phyloP scores from a whole-genome alignment of 2,113 vertebrate species.

The Hemiprocne comata region DNA sequence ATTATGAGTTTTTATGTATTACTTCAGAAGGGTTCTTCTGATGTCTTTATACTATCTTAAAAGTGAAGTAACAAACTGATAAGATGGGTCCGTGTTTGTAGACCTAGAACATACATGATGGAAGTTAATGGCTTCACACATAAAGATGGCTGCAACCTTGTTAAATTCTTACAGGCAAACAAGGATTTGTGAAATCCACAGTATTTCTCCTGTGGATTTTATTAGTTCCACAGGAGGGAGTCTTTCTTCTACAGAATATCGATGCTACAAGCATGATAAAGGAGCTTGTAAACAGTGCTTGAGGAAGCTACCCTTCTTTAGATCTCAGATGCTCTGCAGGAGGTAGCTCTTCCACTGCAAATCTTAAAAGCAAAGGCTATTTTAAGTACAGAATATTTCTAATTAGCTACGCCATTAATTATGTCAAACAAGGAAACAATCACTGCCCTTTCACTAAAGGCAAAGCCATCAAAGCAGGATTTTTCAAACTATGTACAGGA shows the following conservation, averaged over 20 bases:
- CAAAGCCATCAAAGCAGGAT: slow-evolving; percentile 32
- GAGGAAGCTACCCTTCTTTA: slow-evolving; percentile 25
- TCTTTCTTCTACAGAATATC: slow-evolving; percentile 54
- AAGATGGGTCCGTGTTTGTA: not conserved
- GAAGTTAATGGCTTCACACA: not conserved
- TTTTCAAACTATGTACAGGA: not conserved
- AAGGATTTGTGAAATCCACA: not conserved
- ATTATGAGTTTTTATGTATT: not conserved
- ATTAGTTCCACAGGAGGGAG: slow-evolving; percentile 63
- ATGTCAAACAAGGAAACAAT: slow-evolving; percentile 51
- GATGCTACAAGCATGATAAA: not conserved
- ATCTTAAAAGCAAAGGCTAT: slow-evolving; percentile 25
- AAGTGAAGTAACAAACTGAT: not conserved
- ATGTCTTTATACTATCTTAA: not conserved
- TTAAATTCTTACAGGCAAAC: not conserved
- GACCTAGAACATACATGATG: not conserved
- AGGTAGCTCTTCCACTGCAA: slow-evolving; percentile 17
- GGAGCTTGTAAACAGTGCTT: slow-evolving; percentile 46
- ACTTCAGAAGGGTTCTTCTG: not conserved
- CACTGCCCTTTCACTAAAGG: slow-evolving; percentile 58
- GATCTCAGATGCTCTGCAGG: slow-evolving; percentile 52
- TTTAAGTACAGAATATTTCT: slow-evolving; percentile 36
- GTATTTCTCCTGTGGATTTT: slow-evolving; percentile 36
- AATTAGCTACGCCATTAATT: slow-evolving; percentile 62
- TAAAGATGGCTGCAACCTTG: not conserved